Base-by-base conservation (phyloP, 2,797 vertebrate species). In the Phataginus tricuspis region DNA sequence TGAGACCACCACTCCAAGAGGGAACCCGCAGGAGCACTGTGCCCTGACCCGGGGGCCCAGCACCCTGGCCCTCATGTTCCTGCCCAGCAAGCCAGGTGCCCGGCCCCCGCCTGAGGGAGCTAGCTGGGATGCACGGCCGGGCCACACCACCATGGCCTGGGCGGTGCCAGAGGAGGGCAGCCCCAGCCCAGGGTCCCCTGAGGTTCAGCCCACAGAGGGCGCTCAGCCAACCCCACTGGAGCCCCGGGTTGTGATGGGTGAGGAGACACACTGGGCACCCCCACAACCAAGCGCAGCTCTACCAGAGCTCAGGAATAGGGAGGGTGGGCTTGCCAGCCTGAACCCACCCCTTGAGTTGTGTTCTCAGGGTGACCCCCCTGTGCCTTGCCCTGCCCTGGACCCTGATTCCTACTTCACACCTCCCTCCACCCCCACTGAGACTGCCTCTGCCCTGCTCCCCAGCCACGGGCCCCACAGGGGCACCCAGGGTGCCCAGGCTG, bases 81-180 rank as follows among this genome's bases (percentile, higher is more conserved):
- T 98, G 72, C 96, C 97, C 2, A 37, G 94, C 94, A 98, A 98
- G 82, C 98, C 98, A 2, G 98, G 98, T 21, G 98, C 98, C 94
- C 98, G 99, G 90, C 99, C 99, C 51, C 99, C 99, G 29, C 99
- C 99, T 0, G 99, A 99, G 98, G 99, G 99, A 34, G 99, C 99
- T 55, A 99, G 99, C 97, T 98, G 98, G 5, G 99, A 99, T 85
- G 94, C 95, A 0, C 96, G 97, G 4, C 99, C 99, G 5, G 96
- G 98, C 37, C 96, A 97, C 23, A 97, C 97, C 8, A 18, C 93
- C 42, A 64, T 75, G 0, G 34, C 95, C 34, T 77, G 96, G 79
- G 87, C 55, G 0, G 91, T 85, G 3, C 83, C 96, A 2, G n/a
- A 66, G 3, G 97, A 98, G 74, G 96, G 96, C 0, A 0, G 91